A percentile compares a stretch with the other conserved stretches of the same genome.
Conservation (phyloP, 1,140 invertebrate genomes). For the Drosophila lowei region DNA sequence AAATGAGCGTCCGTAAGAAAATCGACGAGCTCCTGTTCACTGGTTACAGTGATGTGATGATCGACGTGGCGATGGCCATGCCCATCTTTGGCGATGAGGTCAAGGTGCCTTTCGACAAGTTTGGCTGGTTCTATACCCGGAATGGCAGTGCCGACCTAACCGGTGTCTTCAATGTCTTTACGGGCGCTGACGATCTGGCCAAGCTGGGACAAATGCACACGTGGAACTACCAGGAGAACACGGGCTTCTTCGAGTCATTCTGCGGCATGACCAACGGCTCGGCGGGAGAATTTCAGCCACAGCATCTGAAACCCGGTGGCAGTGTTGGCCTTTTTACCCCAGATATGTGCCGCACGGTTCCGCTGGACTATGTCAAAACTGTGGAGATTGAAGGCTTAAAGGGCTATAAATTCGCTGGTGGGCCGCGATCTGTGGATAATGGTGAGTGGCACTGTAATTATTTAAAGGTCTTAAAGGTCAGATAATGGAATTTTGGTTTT, state of each 20-base stretch:
- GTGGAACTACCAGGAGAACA: conserved; percentile 88
- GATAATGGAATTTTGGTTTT: conserved; percentile 4
- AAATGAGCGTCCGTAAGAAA: conserved; percentile 86
- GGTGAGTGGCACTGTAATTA: conserved; percentile 82
- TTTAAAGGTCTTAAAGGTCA: conserved; percentile 40
- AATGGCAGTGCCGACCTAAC: conserved; percentile 89
- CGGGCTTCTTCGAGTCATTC: conserved; percentile 85
- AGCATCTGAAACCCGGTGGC: conserved; percentile 84
- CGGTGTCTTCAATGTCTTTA: conserved; percentile 89
- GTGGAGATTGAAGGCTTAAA: conserved; percentile 84
- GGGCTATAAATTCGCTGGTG: conserved; percentile 85
- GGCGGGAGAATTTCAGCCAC: conserved; percentile 90
- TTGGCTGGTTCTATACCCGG: conserved; percentile 92
- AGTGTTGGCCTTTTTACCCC: conserved; percentile 87
- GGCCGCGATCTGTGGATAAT: conserved; percentile 86
- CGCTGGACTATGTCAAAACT: conserved; percentile 85
- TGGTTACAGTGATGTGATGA: conserved; percentile 89
- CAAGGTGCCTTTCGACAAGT: conserved; percentile 87
- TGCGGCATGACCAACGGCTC: conserved; percentile 87
- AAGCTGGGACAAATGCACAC: conserved; percentile 87
- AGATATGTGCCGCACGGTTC: conserved; percentile 88
- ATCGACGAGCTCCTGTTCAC: conserved; percentile 90
- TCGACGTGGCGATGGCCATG: conserved; percentile 86
- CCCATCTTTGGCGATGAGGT: conserved; percentile 83
- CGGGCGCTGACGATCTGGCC: conserved; percentile 85